Evolutionary conservation across 1,140 invertebrate genomes (phyloP).

Genomic region (Ptiloglossa arizonensis): DNA sequence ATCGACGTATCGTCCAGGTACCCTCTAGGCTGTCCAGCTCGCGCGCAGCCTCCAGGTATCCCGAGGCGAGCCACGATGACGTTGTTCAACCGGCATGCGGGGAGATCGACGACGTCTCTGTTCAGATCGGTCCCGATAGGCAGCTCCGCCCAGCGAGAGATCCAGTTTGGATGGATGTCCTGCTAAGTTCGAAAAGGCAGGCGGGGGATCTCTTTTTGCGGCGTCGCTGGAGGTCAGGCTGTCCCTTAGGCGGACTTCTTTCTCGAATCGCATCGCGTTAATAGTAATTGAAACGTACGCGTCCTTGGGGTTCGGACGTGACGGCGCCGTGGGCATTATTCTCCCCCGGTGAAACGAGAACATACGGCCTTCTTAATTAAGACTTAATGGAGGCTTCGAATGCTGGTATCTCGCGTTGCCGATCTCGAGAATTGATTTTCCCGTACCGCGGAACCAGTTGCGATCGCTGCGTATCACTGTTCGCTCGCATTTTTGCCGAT

Average conservation of each 20-base stretch:
- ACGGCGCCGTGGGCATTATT: conserved; percentile 46
- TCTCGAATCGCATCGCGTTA: conserved; percentile 28
- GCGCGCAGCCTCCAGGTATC: neutral
- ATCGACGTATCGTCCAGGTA: conserved; percentile 19
- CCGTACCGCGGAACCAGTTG: neutral
- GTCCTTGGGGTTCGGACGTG: conserved; percentile 45
- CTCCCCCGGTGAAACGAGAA: conserved; percentile 21
- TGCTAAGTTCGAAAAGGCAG: conserved; percentile 33
- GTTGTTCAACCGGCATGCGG: neutral
- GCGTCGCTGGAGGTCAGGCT: conserved; percentile 20
- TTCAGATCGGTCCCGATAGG: conserved; percentile 39
- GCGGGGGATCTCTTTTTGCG: neutral
- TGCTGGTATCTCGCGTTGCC: conserved; percentile 44
- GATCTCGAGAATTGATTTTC: conserved; percentile 61
- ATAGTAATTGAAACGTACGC: conserved; percentile 58
- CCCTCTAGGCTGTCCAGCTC: neutral
- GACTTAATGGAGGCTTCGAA: conserved; percentile 51
- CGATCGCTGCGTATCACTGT: conserved; percentile 26
- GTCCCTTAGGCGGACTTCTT: neutral
- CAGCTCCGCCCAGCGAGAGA: conserved; percentile 31
- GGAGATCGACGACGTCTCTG: conserved; percentile 32
- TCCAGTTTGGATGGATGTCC: conserved; percentile 49
- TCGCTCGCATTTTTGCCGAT: neutral
- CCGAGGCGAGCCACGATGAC: conserved; percentile 1
- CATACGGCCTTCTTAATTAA: conserved; percentile 55